A percentile compares a stretch with the other conserved stretches of the same genome.
These are phyloP conservation scores for Hemitrygon akajei DNA, from an alignment of 2,797 vertebrate genomes.

Conservation along the genomic window DNA sequence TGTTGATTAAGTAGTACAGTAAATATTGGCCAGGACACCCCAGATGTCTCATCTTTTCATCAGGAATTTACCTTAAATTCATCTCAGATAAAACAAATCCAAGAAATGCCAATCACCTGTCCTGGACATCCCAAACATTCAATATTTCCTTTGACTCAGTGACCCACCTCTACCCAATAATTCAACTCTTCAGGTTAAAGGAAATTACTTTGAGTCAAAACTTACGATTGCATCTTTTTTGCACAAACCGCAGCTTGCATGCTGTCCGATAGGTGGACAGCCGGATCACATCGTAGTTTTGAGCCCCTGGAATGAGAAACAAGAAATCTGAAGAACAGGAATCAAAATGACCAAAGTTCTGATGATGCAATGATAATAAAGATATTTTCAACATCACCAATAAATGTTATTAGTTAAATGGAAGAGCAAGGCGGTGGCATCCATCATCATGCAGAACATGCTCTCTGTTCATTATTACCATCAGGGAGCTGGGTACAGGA, in stretches of 20 bases:
- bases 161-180: not conserved
- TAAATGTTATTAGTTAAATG: not conserved
- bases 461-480: no score
- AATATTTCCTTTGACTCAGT: not conserved
- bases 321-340: not conserved
- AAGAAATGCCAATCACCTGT: not conserved
- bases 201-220: slow-evolving; percentile 37
- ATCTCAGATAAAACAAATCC: not conserved
- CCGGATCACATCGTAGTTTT: slow-evolving; percentile 93
- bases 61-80: not conserved
- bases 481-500: no score
- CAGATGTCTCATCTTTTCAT: no score
- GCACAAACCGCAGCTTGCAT: slow-evolving; percentile 90
- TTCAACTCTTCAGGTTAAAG: not conserved
- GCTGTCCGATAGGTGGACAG: slow-evolving; percentile 94
- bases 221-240: slow-evolving; percentile 95
- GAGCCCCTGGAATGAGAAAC: slow-evolving; percentile 66
- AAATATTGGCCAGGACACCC: no score
- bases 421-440: not conserved
- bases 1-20: no score
- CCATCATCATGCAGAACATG: not conserved
- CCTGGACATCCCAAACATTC: no score
- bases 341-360: not conserved
- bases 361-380: not conserved
- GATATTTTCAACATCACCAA: not conserved